Evolutionary conservation across 2,888 invertebrate species (phyloP), one percentile per base, ranked within the genome.

Genomic region (Drosophila putrida): DNA sequence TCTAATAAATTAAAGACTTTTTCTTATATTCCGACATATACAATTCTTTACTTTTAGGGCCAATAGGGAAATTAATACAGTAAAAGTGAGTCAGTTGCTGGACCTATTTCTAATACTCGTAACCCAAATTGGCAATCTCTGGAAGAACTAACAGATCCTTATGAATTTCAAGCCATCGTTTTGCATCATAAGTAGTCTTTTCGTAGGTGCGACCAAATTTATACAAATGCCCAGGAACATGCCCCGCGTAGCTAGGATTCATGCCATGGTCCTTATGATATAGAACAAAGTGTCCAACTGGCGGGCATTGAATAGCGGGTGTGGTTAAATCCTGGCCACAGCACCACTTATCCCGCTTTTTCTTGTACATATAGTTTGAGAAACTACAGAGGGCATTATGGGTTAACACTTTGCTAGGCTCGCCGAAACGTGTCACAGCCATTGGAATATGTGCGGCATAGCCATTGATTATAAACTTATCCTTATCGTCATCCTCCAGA

Each of bases 151-250:
- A 58, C 33, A 82, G 89, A 62, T 85, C 81, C 54, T 88, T 89
- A 58, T 91, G 90, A 33, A 82, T 66, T 46, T 95, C 94, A 49
- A 96, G 92, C 95, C 96, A 96, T 71, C 95, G 93, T 90, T 96
- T 96, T 0, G 96, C 96, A 88, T 96, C 95, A 81, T 95, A 93
- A 0, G 96, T 95, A 84, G 95, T 95, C 78, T 94, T 95, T 25
- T 96, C 96, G 90, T 94, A 96, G 0, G 96, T 96, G 90, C 95
- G 95, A 6, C 96, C 96, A 92, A 94, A 95, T 47, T 96, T 95
- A 92, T 95, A 96, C 81, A 94, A 93, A 63, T 93, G 94, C 15
- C 96, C 96, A 0, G 96, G 96, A 57, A 96, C 95, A 87, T 96
- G 96, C 0, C 96, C 96, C 2, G 94, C 94, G 91, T 96, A 97